Evolutionary conservation across 1,140 invertebrate genomes (phyloP).

Genomic region (Stegodyphus dumicola): DNA sequence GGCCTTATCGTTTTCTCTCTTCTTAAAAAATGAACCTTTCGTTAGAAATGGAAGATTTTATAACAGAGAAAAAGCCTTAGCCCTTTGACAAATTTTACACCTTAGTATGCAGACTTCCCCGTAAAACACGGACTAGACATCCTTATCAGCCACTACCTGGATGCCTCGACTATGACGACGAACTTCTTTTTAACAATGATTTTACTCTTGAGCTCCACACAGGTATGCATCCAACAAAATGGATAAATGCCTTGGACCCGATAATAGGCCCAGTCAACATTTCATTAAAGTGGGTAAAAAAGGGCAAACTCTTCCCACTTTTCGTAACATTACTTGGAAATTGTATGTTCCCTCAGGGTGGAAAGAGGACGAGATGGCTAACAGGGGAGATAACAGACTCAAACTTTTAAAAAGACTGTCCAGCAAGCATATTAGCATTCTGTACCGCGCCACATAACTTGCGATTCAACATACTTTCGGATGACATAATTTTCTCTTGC

Average conservation of each 20-base stretch:
- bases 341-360: not conserved
- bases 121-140: not conserved
- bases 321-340: slow-evolving; percentile 17
- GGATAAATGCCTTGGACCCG: not conserved
- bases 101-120: not conserved
- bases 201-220: slow-evolving; percentile 12
- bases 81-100: slow-evolving; percentile 18
- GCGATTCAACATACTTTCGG: too few relatives aligned
- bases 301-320: not conserved
- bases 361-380: not conserved
- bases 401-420: too few relatives aligned
- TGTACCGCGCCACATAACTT: too few relatives aligned
- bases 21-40: not conserved
- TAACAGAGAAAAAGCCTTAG: not conserved
- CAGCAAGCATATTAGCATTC: too few relatives aligned
- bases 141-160: not conserved
- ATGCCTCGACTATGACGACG: not conserved
- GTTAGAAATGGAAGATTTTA: not conserved
- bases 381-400: too few relatives aligned
- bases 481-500: too few relatives aligned
- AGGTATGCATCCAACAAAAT: not conserved
- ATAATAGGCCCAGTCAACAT: not conserved
- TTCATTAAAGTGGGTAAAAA: not conserved
- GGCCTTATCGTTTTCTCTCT: not conserved
- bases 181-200: not conserved